Evolutionary conservation across 35 echinoderm and acorn worm genomes (phyloP), one percentile per base, ranked within the genome.

Genomic region (Heliocidaris erythrogramma): DNA sequence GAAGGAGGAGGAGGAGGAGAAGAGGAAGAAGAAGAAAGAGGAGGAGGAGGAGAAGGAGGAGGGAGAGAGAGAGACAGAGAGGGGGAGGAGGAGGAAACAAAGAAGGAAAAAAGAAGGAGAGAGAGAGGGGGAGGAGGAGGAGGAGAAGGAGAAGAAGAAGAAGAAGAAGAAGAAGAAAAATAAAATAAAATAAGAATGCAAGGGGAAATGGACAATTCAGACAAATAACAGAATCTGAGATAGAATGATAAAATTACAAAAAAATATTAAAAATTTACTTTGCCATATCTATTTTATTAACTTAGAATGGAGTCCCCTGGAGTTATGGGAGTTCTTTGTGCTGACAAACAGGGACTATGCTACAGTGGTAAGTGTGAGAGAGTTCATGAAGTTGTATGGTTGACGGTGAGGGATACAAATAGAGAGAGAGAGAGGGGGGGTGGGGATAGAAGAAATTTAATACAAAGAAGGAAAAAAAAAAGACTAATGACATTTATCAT

Each of bases 291-390:
- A 78, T 18, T 78, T 78, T 78, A 18, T 78, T 78, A 7, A 27
- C 65, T 49, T 95, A 97, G 97, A 88, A 95, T 98, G 95, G 96
- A 85, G 10, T 65, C 88, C 49, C 97, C 93, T 48, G 97, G 97
- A 48, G 97, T 98, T 94, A 88, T 98, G 47, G 97, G 97, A 71
- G 97, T 96, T 2, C 85, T 98, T 32, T 98, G 97, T 90, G 92
- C 96, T 32, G 97, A 98, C 88, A 98, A 96, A 48, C 97, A 98
- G 90, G 95, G 97, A 88, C 93, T 98, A 2, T 98, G 97, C 47
- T 86, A 96, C 32, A 93, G 90, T 78, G 95, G 97, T 97, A 97
- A 90, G 90, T 87, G 31, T 42, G 49, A 48, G 30, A 78, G 3
- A 94, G 12, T 10, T 14, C 9, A 31, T 21, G 18, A 48, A 2